Conservation (phyloP, 2,888 invertebrate species). For the Cinara cedri region DNA sequence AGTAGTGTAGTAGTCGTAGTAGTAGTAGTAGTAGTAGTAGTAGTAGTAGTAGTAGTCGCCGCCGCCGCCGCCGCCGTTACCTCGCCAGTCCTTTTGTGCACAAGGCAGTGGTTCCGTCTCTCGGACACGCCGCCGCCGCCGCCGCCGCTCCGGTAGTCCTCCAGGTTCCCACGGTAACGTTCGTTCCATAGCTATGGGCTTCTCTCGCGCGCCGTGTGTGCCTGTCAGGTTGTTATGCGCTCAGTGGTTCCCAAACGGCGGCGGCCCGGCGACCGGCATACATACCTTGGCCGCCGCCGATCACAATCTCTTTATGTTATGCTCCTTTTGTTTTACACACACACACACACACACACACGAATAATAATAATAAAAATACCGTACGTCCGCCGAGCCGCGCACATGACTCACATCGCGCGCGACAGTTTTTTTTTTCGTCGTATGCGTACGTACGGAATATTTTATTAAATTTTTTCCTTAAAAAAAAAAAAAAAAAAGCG, state of each 20-base stretch:
- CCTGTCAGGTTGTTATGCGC: constrained; percentile 57
- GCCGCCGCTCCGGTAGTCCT: constrained; percentile 55
- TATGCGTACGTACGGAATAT: constrained; percentile 24
- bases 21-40: constrained; percentile 29
- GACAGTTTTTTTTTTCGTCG: constrained; percentile 27
- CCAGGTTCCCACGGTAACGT: constrained; percentile 57
- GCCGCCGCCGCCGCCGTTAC: constrained; percentile 35
- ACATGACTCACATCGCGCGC: constrained; percentile 34
- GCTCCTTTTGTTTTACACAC: constrained; percentile 53
- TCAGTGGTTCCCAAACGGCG: constrained; percentile 51
- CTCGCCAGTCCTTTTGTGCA: constrained; percentile 56
- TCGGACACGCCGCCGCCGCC: constrained; percentile 48
- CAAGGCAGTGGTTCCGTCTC: constrained; percentile 48
- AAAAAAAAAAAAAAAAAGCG: constrained; percentile 2
- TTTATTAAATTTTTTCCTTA: constrained; percentile 6
- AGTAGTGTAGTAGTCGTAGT: constrained; percentile 14
- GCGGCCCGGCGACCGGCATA: constrained; percentile 15
- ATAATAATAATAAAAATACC: constrained; percentile 30
- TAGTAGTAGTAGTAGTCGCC: constrained; percentile 12
- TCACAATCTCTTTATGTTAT: constrained; percentile 48
- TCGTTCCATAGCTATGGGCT: constrained; percentile 57
- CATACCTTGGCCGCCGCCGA: constrained; percentile 42
- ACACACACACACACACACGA: neutral
- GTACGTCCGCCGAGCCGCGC: constrained; percentile 13
- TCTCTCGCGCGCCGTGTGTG: constrained; percentile 48